Evolutionary conservation across 2,888 invertebrate species (phyloP).

Genomic region (Trilocha varians): DNA sequence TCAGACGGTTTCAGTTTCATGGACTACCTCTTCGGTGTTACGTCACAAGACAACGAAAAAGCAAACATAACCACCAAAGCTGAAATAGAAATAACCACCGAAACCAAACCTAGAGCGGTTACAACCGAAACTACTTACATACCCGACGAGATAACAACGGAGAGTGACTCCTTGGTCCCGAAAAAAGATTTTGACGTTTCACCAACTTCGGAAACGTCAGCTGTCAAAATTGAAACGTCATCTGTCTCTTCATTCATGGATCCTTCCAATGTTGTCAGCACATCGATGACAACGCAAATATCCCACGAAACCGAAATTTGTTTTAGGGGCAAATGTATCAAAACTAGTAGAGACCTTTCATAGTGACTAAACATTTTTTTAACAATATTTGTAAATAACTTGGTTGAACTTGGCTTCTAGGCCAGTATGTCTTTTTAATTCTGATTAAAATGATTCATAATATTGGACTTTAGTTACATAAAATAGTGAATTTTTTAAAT

Average conservation of each 20-base stretch:
- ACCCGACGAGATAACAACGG: slow-evolving; percentile 57
- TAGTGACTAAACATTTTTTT: slow-evolving; percentile 24
- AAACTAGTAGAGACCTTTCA: slow-evolving; percentile 67
- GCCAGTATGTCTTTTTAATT: neutral
- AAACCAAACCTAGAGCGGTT: slow-evolving; percentile 30
- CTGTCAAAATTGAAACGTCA: slow-evolving; percentile 34
- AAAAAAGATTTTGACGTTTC: neutral
- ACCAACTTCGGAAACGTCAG: slow-evolving; percentile 15
- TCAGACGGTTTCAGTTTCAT: slow-evolving; percentile 52
- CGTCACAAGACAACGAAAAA: slow-evolving; percentile 35
- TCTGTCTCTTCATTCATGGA: slow-evolving; percentile 61
- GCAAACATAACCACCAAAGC: slow-evolving; percentile 21
- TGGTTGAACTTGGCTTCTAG: neutral
- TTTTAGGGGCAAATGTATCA: slow-evolving; percentile 88
- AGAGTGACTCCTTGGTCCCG: slow-evolving; percentile 7
- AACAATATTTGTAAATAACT: neutral
- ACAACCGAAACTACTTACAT: slow-evolving; percentile 53
- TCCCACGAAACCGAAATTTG: slow-evolving; percentile 92
- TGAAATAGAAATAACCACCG: slow-evolving; percentile 33
- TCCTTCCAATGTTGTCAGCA: slow-evolving; percentile 75
- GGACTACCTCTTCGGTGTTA: slow-evolving; percentile 58
- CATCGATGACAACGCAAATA: slow-evolving; percentile 86
- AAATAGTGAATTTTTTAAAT: no score
- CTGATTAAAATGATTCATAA: no score
- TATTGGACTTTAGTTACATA: no score